Percentiles rank a stretch among this genome's conserved stretches.
Evolutionary conservation across 2,888 invertebrate genomes (phyloP).

Genomic region (Acronicta alni): DNA sequence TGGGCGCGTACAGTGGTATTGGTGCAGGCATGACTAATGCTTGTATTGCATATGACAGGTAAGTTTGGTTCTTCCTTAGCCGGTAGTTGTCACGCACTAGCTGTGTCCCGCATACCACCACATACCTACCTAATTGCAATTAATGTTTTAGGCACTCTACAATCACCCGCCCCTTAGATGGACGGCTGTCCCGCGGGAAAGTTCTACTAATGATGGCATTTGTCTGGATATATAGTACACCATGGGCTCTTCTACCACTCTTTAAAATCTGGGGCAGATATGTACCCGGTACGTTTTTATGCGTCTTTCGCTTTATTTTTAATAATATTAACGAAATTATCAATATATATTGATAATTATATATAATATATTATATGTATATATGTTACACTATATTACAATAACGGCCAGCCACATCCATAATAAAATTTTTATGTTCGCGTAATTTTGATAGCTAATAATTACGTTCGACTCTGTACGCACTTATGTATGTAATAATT

Average conservation of each 20-base stretch:
- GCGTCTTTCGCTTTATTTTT: slow-evolving; percentile 21
- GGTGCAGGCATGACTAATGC: slow-evolving; percentile 95
- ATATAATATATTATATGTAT: too few species aligned
- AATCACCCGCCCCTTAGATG: slow-evolving; percentile 95
- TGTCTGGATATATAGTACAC: slow-evolving; percentile 94
- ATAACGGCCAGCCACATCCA: too few species aligned
- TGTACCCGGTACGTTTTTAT: slow-evolving; percentile 91
- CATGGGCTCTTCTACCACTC: slow-evolving; percentile 94
- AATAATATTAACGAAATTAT: not conserved
- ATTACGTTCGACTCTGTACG: too few species aligned
- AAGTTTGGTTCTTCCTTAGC: slow-evolving; percentile 17
- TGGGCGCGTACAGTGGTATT: slow-evolving; percentile 94
- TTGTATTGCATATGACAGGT: slow-evolving; percentile 95
- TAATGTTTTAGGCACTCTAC: slow-evolving; percentile 88
- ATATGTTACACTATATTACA: too few species aligned
- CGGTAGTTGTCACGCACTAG: too few species aligned
- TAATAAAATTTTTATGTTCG: too few species aligned
- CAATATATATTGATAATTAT: too few species aligned
- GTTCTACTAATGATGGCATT: slow-evolving; percentile 92
- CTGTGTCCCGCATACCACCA: too few species aligned
- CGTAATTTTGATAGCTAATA: too few species aligned
- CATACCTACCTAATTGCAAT: not conserved
- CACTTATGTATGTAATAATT: too few species aligned
- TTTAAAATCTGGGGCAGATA: slow-evolving; percentile 96
- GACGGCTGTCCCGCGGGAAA: slow-evolving; percentile 94